A percentile compares a stretch with the other conserved stretches of the same genome.
These are phyloP conservation scores for Phymatocera aterrima DNA, from an alignment of 2,888 invertebrate genomes.

Conservation along the genomic window DNA sequence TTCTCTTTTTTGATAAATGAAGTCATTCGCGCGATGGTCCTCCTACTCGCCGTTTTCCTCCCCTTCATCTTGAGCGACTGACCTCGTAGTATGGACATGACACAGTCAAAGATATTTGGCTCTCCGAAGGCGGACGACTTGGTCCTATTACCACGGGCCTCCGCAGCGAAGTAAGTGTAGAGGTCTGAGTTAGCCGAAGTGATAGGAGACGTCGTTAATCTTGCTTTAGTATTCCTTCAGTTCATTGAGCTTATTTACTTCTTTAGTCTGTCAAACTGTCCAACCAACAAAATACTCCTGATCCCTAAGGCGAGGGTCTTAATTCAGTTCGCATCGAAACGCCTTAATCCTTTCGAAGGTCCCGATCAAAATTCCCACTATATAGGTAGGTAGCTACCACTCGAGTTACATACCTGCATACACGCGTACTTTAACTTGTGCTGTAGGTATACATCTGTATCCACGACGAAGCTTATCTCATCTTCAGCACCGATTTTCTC, in stretches of 20 bases:
- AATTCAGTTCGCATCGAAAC: constrained; percentile 18
- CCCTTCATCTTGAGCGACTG: neutral
- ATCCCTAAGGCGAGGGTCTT: constrained; percentile 21
- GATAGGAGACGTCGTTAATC: constrained; percentile 39
- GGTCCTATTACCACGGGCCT: constrained; percentile 13
- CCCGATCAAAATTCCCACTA: constrained; percentile 19
- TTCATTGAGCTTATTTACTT: constrained; percentile 41
- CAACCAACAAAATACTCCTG: constrained; percentile 26
- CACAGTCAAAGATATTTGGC: constrained; percentile 31
- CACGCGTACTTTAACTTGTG: constrained; percentile 1
- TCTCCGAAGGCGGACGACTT: constrained; percentile 1
- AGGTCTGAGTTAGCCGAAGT: constrained; percentile 7
- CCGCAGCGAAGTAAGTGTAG: constrained; percentile 12
- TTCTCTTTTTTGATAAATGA: neutral
- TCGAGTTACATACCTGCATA: neutral
- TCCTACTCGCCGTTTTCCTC: neutral
- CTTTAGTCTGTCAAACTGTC: constrained; percentile 40
- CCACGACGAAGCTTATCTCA: constrained; percentile 11
- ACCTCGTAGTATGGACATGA: constrained; percentile 10
- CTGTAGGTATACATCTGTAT: neutral
- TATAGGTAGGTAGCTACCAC: too few species aligned
- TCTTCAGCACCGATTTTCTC: neutral
- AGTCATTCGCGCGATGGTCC: neutral
- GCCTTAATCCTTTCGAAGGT: neutral
- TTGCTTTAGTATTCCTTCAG: constrained; percentile 41